phyloP scores from a whole-genome alignment of 2,888 invertebrate genomes.

The Catocala fraxini region DNA sequence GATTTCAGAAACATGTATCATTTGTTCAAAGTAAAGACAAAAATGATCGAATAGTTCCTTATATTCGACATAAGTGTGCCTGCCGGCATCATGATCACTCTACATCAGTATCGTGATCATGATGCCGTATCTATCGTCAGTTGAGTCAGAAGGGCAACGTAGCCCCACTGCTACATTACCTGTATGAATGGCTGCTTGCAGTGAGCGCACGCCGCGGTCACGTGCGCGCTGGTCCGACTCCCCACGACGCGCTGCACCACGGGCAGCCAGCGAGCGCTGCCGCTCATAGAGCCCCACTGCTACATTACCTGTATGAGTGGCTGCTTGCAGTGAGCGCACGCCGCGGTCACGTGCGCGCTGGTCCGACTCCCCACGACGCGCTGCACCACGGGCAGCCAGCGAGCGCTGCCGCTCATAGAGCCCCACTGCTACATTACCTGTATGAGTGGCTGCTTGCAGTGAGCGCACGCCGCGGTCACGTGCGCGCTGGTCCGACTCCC shows the following conservation, averaged over 20 bases:
- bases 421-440: constrained; percentile 88
- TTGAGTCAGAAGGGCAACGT: too few species aligned
- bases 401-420: constrained; percentile 71
- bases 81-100: too few species aligned
- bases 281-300: constrained; percentile 88
- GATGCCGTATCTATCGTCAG: too few species aligned
- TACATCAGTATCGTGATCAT: too few species aligned
- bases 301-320: constrained; percentile 70
- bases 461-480: constrained; percentile 58
- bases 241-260: constrained; percentile 63
- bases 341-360: too few species aligned
- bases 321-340: constrained; percentile 65
- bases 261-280: constrained; percentile 70
- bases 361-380: constrained; percentile 63
- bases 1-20: too few species aligned
- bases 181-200: constrained; percentile 70
- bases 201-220: constrained; percentile 60
- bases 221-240: constrained; percentile 61
- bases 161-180: constrained; percentile 88
- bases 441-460: constrained; percentile 65
- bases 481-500: constrained; percentile 58
- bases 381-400: constrained; percentile 71
- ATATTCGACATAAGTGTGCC: too few species aligned
- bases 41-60: too few species aligned
- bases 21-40: too few species aligned